Base-by-base conservation (phyloP, 2,113 vertebrate genomes). In the Egretta garzetta region DNA sequence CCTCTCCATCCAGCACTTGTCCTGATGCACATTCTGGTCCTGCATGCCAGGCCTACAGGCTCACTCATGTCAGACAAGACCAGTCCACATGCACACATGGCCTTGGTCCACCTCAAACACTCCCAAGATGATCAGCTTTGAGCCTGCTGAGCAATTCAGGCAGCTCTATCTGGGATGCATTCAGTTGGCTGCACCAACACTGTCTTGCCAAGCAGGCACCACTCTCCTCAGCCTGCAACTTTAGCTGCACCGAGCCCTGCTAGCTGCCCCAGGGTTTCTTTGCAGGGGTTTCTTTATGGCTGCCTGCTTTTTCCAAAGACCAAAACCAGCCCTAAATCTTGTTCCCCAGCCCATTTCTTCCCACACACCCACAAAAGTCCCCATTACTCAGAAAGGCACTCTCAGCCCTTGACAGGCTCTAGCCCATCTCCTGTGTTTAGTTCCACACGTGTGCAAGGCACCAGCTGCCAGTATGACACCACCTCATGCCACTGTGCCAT, bases 241-340 rank as follows among this genome's bases (percentile, higher is more conserved):
- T 72, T 1, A 80, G 43, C 74, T 80, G 32, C 3, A 4, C 4
- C 13, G 5, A 2, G 50, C 62, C 47, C 8, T 1, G 4, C 18
- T 33, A 53, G 30, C 70, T 86, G 53, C 10, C 39, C 45, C 39
- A 13, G 35, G 14, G 10, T 55, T 59, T 67, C 23, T 71, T 73
- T 9, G 11, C 37, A 82, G 70, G 35, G 6, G 1, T 20, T 59
- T 59, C n/a, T 93, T 45, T 41, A 68, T 1, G 0, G 47, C 41
- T 59, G 13, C 24, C 27, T 74, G 45, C 15, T 72, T 92, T 76
- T 72, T 52, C 75, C 33, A 72, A 63, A 86, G 32, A 63, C 14
- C 12, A 63, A 92, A 94, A 32, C 22, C 41, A 83, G 35, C 18
- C 50, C 26, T 58, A 66, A 62, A 63, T 43, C 47, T 90, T 76